Evolutionary conservation across 2,113 vertebrate species (phyloP).

Genomic region (Thinocorus orbignyianus): DNA sequence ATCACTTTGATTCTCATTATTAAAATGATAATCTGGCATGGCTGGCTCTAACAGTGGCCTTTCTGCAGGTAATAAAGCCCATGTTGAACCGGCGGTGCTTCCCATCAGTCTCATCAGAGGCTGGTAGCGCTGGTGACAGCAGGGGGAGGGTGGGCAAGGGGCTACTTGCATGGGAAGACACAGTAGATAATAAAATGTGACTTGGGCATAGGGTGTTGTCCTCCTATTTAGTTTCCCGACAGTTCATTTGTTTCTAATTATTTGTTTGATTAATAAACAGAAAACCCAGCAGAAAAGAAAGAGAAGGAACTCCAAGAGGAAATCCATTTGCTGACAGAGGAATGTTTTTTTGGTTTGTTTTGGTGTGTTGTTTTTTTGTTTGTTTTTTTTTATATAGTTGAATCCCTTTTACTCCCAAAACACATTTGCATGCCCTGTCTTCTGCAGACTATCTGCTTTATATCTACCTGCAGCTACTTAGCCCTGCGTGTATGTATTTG

Average conservation of each 20-base stretch:
- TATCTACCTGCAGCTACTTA: neutral
- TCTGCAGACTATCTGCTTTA: neutral
- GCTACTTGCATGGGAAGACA: neutral
- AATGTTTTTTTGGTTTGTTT: neutral
- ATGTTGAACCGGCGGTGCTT: neutral
- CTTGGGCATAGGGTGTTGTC: neutral
- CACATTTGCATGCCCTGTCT: neutral
- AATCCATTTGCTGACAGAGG: neutral
- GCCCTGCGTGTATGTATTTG: neutral
- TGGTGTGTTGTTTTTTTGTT: too few species aligned
- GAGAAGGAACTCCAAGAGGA: neutral
- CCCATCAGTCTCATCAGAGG: neutral
- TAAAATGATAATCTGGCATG: constrained; percentile 15
- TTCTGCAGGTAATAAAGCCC: neutral
- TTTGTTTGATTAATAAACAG: constrained; percentile 7
- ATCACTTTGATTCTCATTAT: neutral
- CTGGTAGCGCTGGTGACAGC: rapidly evolving
- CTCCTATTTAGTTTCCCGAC: neutral
- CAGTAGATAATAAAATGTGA: neutral
- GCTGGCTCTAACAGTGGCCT: neutral
- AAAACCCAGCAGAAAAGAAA: neutral
- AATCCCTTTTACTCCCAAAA: neutral
- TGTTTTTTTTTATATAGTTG: neutral
- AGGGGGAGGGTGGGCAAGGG: neutral
- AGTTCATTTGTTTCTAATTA: constrained; percentile 15